Evolutionary conservation across 2,113 vertebrate species (phyloP), one percentile per base, ranked within the genome.

Genomic region (Perca schrenkii): DNA sequence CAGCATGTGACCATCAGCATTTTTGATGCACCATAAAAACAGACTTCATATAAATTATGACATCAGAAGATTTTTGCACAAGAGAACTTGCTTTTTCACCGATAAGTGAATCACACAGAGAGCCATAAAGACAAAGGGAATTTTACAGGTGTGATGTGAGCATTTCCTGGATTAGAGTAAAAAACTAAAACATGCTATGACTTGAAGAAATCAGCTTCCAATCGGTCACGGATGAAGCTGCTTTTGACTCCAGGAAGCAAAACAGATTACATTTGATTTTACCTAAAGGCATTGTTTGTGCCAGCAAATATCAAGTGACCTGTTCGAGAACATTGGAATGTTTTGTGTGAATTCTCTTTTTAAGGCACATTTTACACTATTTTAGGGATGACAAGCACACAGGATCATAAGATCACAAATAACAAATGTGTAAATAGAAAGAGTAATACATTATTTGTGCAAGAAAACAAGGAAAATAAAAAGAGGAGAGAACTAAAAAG

Each of bases 11-110:
- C n/a, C n/a, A n/a, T n/a, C n/a, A n/a, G n/a, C n/a, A n/a, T n/a
- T n/a, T n/a, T n/a, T n/a, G n/a, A n/a, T n/a, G n/a, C 10, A 1
- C 50, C 61, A 61, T 86, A 71, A 84, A 80, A 86, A 71, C 3
- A 43, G 12, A 72, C 68, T 49, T 52, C 12, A 68, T n/a, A 64
- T 73, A 73, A 80, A 76, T 78, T n/a, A 40, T 56, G 62, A 79
- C 58, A 54, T 40, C 0, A 7, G 31, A 21, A 28, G 70, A 79
- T 60, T 68, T 40, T 58, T 70, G 64, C 64, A 21, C 21, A 31
- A 40, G 17, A 70, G 16, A 12, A 61, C 74, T 56, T 70, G 57
- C 50, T 63, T 49, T 70, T 80, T 54, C 36, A 40, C 36, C 8
- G 53, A 43, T 15, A 36, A 19, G 54, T 50, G 19, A 69, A 50